phyloP scores from a whole-genome alignment of 2,888 invertebrate species.

The Diploptera punctata region DNA sequence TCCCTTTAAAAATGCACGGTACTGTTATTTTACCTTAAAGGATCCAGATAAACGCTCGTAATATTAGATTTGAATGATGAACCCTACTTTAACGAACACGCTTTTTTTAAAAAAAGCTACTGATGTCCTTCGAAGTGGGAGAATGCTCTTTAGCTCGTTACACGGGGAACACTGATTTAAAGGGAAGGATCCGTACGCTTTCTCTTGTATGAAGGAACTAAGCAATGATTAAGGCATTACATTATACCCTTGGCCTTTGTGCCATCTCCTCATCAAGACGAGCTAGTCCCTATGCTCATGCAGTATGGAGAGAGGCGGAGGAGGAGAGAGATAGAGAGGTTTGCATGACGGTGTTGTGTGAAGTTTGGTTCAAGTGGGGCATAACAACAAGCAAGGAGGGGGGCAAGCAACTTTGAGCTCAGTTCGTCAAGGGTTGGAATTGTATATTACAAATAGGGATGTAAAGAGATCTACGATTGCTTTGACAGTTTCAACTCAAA shows the following conservation, averaged over 20 bases:
- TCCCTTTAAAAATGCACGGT: too few species aligned
- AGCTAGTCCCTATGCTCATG: background rate
- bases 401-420: background rate
- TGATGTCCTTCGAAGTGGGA: too few species aligned
- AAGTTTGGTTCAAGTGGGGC: slow-evolving; percentile 3
- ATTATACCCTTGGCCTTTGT: slow-evolving; percentile 5
- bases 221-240: background rate
- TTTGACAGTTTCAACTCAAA: too few species aligned
- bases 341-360: background rate
- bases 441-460: background rate
- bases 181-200: background rate
- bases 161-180: background rate
- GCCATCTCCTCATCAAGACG: slow-evolving; percentile 4
- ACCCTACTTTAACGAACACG: too few species aligned
- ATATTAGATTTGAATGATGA: too few species aligned
- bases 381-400: background rate
- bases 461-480: too few species aligned
- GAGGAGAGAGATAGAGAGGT: too few species aligned
- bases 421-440: background rate
- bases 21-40: too few species aligned
- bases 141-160: too few species aligned
- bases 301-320: background rate
- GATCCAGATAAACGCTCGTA: too few species aligned
- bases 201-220: background rate
- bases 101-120: too few species aligned